phyloP scores from a whole-genome alignment of 2,797 vertebrate species.

The Cyprinodon diabolis region DNA sequence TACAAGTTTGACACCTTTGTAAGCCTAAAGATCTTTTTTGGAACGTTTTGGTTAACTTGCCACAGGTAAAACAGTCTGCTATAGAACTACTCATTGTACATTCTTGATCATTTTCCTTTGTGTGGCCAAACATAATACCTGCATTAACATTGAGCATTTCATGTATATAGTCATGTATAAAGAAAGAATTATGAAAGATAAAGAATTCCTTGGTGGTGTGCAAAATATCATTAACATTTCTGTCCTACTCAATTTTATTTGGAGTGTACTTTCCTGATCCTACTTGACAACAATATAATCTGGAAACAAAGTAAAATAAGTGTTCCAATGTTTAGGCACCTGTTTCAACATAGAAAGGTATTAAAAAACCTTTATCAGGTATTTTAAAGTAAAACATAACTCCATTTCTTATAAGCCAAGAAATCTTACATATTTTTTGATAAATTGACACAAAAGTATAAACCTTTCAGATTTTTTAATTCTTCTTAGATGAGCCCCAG shows the following conservation, averaged over 20 bases:
- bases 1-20: slow-evolving; percentile 56
- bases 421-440: too few species aligned
- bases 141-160: slow-evolving; percentile 41
- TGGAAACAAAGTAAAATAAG: slow-evolving; percentile 28
- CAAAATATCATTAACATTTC: background rate
- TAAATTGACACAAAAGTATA: too few species aligned
- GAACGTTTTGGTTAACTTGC: slow-evolving; percentile 64
- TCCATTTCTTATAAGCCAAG: slow-evolving; percentile 4
- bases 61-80: slow-evolving; percentile 59
- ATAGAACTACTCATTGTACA: slow-evolving; percentile 34
- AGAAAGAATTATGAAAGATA: background rate
- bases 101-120: slow-evolving; percentile 60
- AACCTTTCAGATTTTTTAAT: too few species aligned
- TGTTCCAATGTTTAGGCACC: background rate
- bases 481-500: too few species aligned
- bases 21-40: slow-evolving; percentile 55
- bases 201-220: background rate
- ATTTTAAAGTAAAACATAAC: background rate
- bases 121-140: slow-evolving; percentile 47
- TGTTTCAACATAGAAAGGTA: slow-evolving; percentile 13
- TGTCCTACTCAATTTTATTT: background rate
- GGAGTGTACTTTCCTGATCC: background rate
- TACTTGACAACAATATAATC: slow-evolving; percentile 28
- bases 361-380: background rate
- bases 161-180: slow-evolving; percentile 8